Base-by-base conservation (phyloP, 1,140 invertebrate genomes). In the Melitaea cinxia region DNA sequence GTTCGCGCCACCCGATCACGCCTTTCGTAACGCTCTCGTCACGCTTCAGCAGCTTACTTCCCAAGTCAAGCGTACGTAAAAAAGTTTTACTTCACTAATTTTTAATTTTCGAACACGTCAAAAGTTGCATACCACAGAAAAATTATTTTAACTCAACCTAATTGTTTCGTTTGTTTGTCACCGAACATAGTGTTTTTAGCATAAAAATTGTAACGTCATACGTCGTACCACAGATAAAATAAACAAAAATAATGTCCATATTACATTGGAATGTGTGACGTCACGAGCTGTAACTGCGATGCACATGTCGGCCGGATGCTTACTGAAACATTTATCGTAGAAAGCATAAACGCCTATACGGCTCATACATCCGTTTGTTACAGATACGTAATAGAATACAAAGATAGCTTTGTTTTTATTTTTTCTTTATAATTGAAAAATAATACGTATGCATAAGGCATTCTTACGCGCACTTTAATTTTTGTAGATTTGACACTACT, bases 311-410 rank as follows among this genome's bases (percentile, higher is more conserved):
- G 10, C 56, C 59, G 65, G 45, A 55, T 15, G 66, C 52, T 62
- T 30, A 33, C 56, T 49, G 42, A 52, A 68, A 58, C 55, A 61
- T 61, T 53, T 66, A 68, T 63, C 26, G 56, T 37, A 45, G 35
- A 65, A 60, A 67, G 61, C 61, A 76, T 65, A 57, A 57, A 55
- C 21, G 23, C 2, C 54, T 39, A 50, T 61, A 72, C 53, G 45
- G 53, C 65, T 68, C 58, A 23, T n/a, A n/a, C 56, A 47, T 24
- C 39, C 45, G 28, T 47, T 58, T 58, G 39, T 47, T 47, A 47
- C 15, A 39, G n/a, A 39, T 23, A 21, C 42, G 9, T n/a, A 19
- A 47, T 47, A 47, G 42, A 42, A 23, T 47, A 47, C 12, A 47
- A 15, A 39, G 14, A 23, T 12, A 17, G 2, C 15, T 45, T 45